Base-by-base conservation (phyloP, 2,888 invertebrate genomes). In the Eledona agricola region DNA sequence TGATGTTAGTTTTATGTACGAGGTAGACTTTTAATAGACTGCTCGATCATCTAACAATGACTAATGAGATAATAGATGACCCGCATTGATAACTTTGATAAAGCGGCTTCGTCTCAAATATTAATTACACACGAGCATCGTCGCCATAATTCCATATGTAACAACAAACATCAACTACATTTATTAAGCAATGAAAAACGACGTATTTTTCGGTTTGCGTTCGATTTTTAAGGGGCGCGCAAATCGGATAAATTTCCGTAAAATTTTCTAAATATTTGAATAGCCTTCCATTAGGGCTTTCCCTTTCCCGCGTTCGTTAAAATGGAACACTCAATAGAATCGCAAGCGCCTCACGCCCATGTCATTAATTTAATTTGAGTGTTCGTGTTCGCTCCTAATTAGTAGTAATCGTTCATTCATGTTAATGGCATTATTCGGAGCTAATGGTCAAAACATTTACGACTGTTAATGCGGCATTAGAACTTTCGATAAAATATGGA, bases 371-470 rank as follows among this genome's bases (percentile, higher is more conserved):
- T 50, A 29, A 42, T 40, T 49, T 38, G 46, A 54, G 35, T 43
- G 42, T 42, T 42, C 38, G 46, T 52, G 37, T 40, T 34, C 32
- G 40, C 22, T 54, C 34, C 26, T 54, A 54, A 50, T 50, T 50
- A 50, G 40, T 25, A 31, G 25, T 40, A 50, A 50, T 32, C 40
- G 49, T 40, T 50, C 49, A 32, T 40, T 40, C 40, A 29, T 50
- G 40, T 50, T 50, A 40, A 50, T 50, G 40, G 40, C 25, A 31
- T 50, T 50, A 50, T 40, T 32, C 16, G 32, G 7, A 32, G 23
- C 31, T 50, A 50, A 50, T 50, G 49, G 49, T 50, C 49, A 40
- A 50, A 50, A 50, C 49, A 50, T 50, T 50, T 50, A 40, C 40
- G 25, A 40, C 47, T 26, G 37, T 47, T 37, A 37, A 47, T 35